Base-by-base conservation (phyloP, 2,888 invertebrate genomes). In the Clusia tigrina region DNA sequence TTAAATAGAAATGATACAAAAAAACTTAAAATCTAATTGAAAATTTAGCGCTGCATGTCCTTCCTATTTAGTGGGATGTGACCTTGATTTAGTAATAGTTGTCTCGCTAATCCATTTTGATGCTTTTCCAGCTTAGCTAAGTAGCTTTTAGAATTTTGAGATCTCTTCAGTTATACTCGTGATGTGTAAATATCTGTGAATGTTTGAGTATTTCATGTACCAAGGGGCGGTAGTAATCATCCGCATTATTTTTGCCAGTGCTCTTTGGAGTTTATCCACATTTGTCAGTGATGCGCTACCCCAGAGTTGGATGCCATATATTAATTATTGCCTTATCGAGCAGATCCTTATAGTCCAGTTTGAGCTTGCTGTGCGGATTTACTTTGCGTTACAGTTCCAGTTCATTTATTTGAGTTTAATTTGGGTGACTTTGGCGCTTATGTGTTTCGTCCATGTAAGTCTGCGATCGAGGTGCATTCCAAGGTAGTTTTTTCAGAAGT, bases 121-220 rank as follows among this genome's bases (percentile, higher is more conserved):
- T n/a, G n/a, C n/a, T n/a, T n/a, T n/a, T n/a, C 46, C 18, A 46
- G 46, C 17, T 46, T 17, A 46, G 46, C 46, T 46, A 46, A 32
- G 12, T 32, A 32, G 32, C 32, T 32, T 32, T 9, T 32, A 32
- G 32, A 32, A 32, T 32, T 12, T 32, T 6, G 12, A 32, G 12
- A 32, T 32, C 32, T 32, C 32, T 9, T 32, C 12, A 32, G 32
- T 32, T 32, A 32, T 12, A 32, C 6, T 32, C 32, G 12, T 6
- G 32, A 32, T 32, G 6, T 32, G 32, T 32, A 32, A 32, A 32
- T 32, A 6, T 32, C 32, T 32, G 32, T 32, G 32, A 12, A 32
- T 32, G 32, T 32, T 32, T 9, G 32, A 32, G 12, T 9, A 9
- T 32, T 32, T 6, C 6, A 32, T 32, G 32, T 32, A 32, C 32